phyloP scores from a whole-genome alignment of 1,140 invertebrate species.

The Pseudomyrmex flavicornis region DNA sequence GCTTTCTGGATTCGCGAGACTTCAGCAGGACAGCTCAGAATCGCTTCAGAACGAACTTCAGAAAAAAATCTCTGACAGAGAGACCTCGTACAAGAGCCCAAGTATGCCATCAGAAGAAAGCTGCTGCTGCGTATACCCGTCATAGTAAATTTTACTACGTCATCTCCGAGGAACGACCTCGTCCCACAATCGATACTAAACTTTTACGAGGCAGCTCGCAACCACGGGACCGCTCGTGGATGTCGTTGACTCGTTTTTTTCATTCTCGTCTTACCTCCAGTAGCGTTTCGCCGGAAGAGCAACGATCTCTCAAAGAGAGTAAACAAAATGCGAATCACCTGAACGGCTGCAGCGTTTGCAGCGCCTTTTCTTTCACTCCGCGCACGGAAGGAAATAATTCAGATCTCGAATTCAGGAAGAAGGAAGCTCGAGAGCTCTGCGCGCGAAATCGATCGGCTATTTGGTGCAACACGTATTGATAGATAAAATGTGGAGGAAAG shows the following conservation, averaged over 20 bases:
- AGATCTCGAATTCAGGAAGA: slow-evolving; percentile 50
- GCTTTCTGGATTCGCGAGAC: not conserved
- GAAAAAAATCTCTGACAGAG: not conserved
- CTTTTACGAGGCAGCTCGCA: slow-evolving; percentile 67
- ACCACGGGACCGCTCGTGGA: slow-evolving; percentile 51
- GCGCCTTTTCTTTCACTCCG: slow-evolving; percentile 34
- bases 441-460: slow-evolving; percentile 69
- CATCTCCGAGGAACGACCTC: slow-evolving; percentile 76
- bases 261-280: slow-evolving; percentile 39
- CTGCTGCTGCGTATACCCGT: slow-evolving; percentile 56
- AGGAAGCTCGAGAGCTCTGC: slow-evolving; percentile 59
- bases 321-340: slow-evolving; percentile 65
- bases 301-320: slow-evolving; percentile 18
- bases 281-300: not conserved
- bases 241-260: slow-evolving; percentile 72
- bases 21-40: not conserved
- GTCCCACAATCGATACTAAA: slow-evolving; percentile 74
- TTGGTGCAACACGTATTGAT: slow-evolving; percentile 57
- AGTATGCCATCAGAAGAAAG: slow-evolving; percentile 64
- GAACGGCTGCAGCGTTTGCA: not conserved
- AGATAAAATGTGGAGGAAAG: slow-evolving; percentile 14
- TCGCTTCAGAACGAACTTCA: not conserved
- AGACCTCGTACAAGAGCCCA: slow-evolving; percentile 13
- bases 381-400: slow-evolving; percentile 30
- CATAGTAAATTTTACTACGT: slow-evolving; percentile 72